Base-by-base conservation (phyloP, 1,140 invertebrate genomes). In the Myzus persicae region DNA sequence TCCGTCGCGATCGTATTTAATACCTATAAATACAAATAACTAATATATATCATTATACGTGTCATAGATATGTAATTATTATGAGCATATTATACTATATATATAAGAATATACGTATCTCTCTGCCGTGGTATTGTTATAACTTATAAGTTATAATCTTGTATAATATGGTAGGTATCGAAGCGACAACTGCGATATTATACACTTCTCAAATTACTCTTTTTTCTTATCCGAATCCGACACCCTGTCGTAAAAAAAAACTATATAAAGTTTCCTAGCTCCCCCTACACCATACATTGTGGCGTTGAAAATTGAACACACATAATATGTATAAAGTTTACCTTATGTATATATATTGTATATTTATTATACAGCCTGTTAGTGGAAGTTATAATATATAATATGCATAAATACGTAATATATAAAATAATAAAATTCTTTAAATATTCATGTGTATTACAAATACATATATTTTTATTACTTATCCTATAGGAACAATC, bases 161-260 rank as follows among this genome's bases (percentile, higher is more conserved):
- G 31, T 9, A 26, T 54, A 59, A n/a, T n/a, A n/a, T n/a, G n/a
- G n/a, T 59, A 67, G 14, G 36, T n/a, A 76, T n/a, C 59, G 14
- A 31, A 67, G 9, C 11, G 3, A 31, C 9, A 4, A n/a, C 59
- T 31, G 11, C 59, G 59, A 76, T 76, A 76, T 76, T n/a, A 76
- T 76, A n/a, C 14, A 76, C 31, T 76, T 67, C 59, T 67, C 31
- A 67, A 67, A 67, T 67, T 67, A 67, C 59, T 67, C n/a, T 76
- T 76, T 20, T 76, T 76, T 76, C 59, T 76, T 76, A n/a, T 76
- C 59, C n/a, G 31, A 76, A 76, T 76, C 31, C 31, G 59, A 76
- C 59, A 76, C 59, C 59, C 59, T 9, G 59, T 76, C n/a, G 59
- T 76, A 76, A 76, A 76, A 76, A 76, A n/a, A n/a, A 76, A 76